A percentile compares a stretch with the other conserved stretches of the same genome.
phyloP scores from a whole-genome alignment of 1,140 invertebrate species.

The Cydia amplana region DNA sequence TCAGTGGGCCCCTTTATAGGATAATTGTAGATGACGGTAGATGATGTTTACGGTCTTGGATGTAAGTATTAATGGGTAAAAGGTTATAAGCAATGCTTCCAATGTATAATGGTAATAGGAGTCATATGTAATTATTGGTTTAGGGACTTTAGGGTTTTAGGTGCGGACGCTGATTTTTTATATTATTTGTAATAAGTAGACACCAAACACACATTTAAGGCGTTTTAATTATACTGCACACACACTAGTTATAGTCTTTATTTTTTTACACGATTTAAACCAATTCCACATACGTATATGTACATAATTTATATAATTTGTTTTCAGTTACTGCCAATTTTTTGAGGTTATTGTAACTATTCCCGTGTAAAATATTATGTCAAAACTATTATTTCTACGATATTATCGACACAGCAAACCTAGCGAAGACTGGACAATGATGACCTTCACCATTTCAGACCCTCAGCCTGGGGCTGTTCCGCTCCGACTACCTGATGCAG shows the following conservation, averaged over 20 bases:
- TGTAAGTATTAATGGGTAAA: not conserved
- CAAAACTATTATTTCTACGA: not conserved
- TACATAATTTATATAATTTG: not conserved
- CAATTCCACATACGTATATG: not conserved
- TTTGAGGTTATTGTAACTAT: not conserved
- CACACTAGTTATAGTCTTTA: not conserved
- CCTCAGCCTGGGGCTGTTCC: conserved; percentile 82
- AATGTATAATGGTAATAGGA: not conserved
- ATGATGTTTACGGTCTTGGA: not conserved
- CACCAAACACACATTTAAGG: not conserved
- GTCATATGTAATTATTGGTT: too few species aligned
- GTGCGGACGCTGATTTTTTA: not conserved
- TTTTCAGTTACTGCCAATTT: not conserved
- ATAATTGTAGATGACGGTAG: not conserved
- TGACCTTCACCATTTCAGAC: conserved; percentile 65
- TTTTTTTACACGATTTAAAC: not conserved
- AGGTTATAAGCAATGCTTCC: not conserved
- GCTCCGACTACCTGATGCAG: conserved; percentile 89
- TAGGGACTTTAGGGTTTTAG: not conserved
- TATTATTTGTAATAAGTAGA: conserved; percentile 1
- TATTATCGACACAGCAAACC: not conserved
- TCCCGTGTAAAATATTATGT: too few species aligned
- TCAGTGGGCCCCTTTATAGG: too few species aligned
- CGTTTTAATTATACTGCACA: not conserved
- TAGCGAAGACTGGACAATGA: conserved; percentile 8